These are phyloP conservation scores for Laothoe populi DNA, from an alignment of 2,888 invertebrate genomes.

Conservation along the genomic window DNA sequence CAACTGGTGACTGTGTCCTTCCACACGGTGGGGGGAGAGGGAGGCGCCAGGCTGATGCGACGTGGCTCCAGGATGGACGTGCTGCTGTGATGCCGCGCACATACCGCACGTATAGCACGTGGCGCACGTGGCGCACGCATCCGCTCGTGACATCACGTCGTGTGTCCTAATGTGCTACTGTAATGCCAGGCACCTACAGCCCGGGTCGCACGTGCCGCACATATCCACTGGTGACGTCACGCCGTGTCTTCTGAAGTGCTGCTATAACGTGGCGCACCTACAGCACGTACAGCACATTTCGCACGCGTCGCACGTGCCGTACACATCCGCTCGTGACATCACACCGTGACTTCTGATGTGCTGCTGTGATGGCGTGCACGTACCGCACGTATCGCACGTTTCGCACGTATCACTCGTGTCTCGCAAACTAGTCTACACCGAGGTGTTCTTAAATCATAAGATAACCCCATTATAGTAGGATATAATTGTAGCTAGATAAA, in stretches of 20 bases:
- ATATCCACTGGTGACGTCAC: not conserved
- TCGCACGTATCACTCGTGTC: too few species aligned
- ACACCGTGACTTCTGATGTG: too few species aligned
- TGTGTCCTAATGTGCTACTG: too few species aligned
- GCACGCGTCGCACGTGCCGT: not conserved
- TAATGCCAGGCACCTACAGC: too few species aligned
- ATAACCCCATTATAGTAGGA: slow-evolving; percentile 30
- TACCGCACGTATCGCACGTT: not conserved
- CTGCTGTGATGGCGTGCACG: too few species aligned
- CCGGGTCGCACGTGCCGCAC: not conserved
- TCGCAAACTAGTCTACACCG: slow-evolving; percentile 28
- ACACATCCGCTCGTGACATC: not conserved
- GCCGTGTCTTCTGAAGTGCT: too few species aligned
- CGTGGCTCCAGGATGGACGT: slow-evolving; percentile 77
- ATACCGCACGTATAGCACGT: not conserved
- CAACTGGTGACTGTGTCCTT: slow-evolving; percentile 92
- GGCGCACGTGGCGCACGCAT: not conserved
- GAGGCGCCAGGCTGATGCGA: slow-evolving; percentile 70
- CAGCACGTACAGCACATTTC: not conserved
- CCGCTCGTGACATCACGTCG: not conserved
- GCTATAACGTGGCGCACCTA: too few species aligned
- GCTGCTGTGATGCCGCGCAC: slow-evolving; percentile 60
- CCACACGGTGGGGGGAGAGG: slow-evolving; percentile 58
- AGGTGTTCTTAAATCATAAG: slow-evolving; percentile 35
- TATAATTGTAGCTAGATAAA: slow-evolving; percentile 17